Conservation (phyloP, 2,888 invertebrate species). For the Aleiodes testaceus region DNA sequence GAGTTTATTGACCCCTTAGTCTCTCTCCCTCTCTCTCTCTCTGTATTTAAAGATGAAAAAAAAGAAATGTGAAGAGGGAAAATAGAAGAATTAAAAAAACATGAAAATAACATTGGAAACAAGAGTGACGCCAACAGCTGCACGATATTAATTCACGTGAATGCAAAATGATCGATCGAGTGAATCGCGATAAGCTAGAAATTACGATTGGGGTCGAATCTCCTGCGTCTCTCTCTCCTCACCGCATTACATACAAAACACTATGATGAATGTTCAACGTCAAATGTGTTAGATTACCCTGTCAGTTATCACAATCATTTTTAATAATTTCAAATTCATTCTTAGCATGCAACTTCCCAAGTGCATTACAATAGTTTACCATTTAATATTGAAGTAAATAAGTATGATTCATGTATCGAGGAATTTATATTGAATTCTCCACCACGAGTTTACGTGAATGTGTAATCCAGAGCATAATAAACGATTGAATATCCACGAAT, state of each 20-base stretch:
- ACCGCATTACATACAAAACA: not conserved
- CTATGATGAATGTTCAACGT: conserved; percentile 38
- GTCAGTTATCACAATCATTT: conserved; percentile 36
- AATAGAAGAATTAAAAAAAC: not conserved
- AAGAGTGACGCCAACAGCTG: conserved; percentile 19
- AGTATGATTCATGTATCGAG: too few relatives aligned
- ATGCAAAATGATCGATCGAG: conserved; percentile 37
- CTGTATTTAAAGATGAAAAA: conserved; percentile 3
- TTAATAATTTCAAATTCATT: conserved; percentile 25
- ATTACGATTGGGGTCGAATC: conserved; percentile 29
- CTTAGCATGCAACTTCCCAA: conserved; percentile 11
- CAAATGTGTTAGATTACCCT: conserved; percentile 36
- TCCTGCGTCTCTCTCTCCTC: not conserved
- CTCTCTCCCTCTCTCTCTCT: conserved; percentile 31
- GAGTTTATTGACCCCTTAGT: conserved; percentile 49
- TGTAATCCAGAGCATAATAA: too few relatives aligned
- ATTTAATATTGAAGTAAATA: not conserved
- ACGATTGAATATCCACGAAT: too few relatives aligned
- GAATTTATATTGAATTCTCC: too few relatives aligned
- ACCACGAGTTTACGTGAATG: too few relatives aligned
- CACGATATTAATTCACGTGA: conserved; percentile 31
- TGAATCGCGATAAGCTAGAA: conserved; percentile 27
- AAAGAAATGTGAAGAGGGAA: not conserved
- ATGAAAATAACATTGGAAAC: conserved; percentile 22
- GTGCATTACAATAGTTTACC: not conserved